Evolutionary conservation across 1,140 invertebrate genomes (phyloP).

Genomic region (Pararge aegeria): DNA sequence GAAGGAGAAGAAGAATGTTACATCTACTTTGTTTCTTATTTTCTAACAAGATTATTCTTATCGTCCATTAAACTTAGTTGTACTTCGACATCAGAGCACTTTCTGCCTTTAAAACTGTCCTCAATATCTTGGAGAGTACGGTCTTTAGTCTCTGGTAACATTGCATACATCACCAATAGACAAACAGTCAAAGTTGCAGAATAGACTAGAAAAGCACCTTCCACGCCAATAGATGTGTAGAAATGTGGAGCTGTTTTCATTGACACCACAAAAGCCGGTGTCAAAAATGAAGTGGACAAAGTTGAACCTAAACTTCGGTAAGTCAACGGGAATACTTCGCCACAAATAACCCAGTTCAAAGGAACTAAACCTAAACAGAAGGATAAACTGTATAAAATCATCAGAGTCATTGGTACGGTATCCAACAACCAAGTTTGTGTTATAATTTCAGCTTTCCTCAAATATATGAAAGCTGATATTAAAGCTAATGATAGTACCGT

Average conservation of each 20-base stretch:
- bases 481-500: slow-evolving; percentile 58
- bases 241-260: slow-evolving; percentile 74
- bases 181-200: slow-evolving; percentile 58
- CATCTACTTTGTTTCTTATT: background rate
- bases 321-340: slow-evolving; percentile 70
- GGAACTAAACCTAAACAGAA: slow-evolving; percentile 71
- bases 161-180: slow-evolving; percentile 53
- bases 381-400: slow-evolving; percentile 60
- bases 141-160: slow-evolving; percentile 72
- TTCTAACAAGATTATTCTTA: slow-evolving; percentile 23
- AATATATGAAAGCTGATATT: slow-evolving; percentile 66
- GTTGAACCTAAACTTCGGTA: slow-evolving; percentile 72
- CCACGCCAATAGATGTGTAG: slow-evolving; percentile 63
- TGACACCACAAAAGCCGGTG: slow-evolving; percentile 68
- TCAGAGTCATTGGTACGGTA: slow-evolving; percentile 58
- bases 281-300: slow-evolving; percentile 68
- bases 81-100: slow-evolving; percentile 46
- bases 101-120: slow-evolving; percentile 66
- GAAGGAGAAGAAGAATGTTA: background rate
- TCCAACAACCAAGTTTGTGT: slow-evolving; percentile 48
- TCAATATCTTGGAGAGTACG: slow-evolving; percentile 69
- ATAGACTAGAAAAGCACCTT: slow-evolving; percentile 69
- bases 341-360: slow-evolving; percentile 73
- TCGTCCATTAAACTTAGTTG: slow-evolving; percentile 58
- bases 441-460: slow-evolving; percentile 53